Evolutionary conservation across 2,113 vertebrate species (phyloP), one percentile per base, ranked within the genome.

Genomic region (Notothenia coriiceps): DNA sequence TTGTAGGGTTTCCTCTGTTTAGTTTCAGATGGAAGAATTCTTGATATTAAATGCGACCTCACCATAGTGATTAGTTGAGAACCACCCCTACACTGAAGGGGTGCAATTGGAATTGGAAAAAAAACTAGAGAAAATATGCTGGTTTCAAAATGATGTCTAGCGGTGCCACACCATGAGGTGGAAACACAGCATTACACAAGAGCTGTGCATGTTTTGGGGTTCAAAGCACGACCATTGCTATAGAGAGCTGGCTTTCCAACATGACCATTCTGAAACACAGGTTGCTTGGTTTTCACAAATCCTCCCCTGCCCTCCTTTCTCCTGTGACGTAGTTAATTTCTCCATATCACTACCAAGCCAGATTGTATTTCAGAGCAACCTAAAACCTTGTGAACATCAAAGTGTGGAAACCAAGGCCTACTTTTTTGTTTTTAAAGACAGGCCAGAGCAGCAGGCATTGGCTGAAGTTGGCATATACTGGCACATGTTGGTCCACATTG

Each of bases 331-430:
- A 6, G 43, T 67, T 51, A 44, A 52, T 50, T 65, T 63, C 75
- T 80, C 67, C 74, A 17, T 82, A 88, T 71, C 81, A 80, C 72
- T 12, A 79, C 70, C 56, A 69, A 61, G 50, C 80, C 82, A 77
- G 80, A 84, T 61, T 6, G 1, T 4, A 78, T 86, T 91, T 88
- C 74, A 82, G 61, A 78, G 57, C 46, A 77, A 79, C 87, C 79
- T 67, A 59, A 82, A 86, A 51, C 77, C 80, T 60, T 67, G 80
- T 89, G 43, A 85, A 88, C 80, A 86, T 88, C 84, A 89, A 88
- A 91, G 84, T 62, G 35, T 82, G 65, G 29, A 79, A 87, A 62
- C 60, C 29, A 50, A 60, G 57, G 70, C 83, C 74, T 72, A 60
- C 22, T 76, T 72, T 80, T 66, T 69, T 11, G 4, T 65, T 60